Evolutionary conservation across 2,113 vertebrate species (phyloP), one percentile per base, ranked within the genome.

Genomic region (Hippocampus abdominalis): DNA sequence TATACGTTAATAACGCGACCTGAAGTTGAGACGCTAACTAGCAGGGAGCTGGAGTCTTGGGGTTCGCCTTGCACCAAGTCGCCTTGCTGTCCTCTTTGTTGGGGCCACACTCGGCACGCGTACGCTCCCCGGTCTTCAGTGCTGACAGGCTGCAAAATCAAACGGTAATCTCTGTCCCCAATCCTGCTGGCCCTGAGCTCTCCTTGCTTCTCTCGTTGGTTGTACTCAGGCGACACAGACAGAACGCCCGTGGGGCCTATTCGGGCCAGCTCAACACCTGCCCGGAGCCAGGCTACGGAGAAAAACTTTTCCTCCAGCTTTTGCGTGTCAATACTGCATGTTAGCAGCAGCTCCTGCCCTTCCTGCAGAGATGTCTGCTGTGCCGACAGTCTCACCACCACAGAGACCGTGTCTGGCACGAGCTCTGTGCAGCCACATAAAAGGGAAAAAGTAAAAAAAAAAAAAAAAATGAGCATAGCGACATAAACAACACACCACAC

Each of bases 61-160:
- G 70, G 25, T 66, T 73, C 29, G 66, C 80, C 81, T 29, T 70
- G 71, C 32, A 21, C 84, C 57, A 92, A 91, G 18, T 1, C 21
- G 21, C 87, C 89, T 23, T 71, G 77, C 1, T 51, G 51, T 1
- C 68, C 60, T 73, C 84, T 89, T 7, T 77, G 61, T 81, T 93
- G 64, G 76, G 93, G 91, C 0, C 74, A 91, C 21, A 90, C 92
- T 2, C 74, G 83, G 57, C 95, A 98, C 4, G 46, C 65, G 80
- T 95, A 96, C 0, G 3, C 8, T 0, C 95, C 96, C 0, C 84
- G 70, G 53, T 96, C 95, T 66, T 89, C 73, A 9, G 89, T 76
- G 60, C 77, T 81, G 62, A 85, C 83, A 1, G 92, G 80, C 15
- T 36, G 86, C 63, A 97, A 59, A 36, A 32, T 88, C 40, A 98